Evolutionary conservation across 1,140 invertebrate species (phyloP).

Genomic region (Eulimnadia texana): DNA sequence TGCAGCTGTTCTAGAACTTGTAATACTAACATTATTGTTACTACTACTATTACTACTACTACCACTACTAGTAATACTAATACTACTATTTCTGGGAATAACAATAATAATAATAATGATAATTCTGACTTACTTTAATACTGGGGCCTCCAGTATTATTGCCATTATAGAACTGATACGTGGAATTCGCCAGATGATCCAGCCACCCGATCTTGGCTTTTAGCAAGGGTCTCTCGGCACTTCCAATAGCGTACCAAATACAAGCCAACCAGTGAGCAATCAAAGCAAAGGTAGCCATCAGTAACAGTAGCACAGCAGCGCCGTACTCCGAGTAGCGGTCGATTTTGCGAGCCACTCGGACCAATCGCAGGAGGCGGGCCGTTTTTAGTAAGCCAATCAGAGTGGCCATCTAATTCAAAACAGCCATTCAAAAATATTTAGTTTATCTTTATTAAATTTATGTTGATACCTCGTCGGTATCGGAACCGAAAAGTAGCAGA

Average conservation of each 20-base stretch:
- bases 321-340: slow-evolving; percentile 99
- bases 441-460: not conserved
- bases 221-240: slow-evolving; percentile 67
- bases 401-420: slow-evolving; percentile 71
- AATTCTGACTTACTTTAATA: slow-evolving; percentile 56
- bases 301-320: slow-evolving; percentile 82
- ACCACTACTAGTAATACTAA: too few species aligned
- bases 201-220: slow-evolving; percentile 77
- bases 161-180: slow-evolving; percentile 60
- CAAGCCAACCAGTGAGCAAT: slow-evolving; percentile 99
- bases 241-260: slow-evolving; percentile 97
- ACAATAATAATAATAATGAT: too few species aligned
- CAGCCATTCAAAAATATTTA: not conserved
- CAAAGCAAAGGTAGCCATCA: slow-evolving; percentile 95
- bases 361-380: slow-evolving; percentile 78
- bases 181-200: slow-evolving; percentile 80
- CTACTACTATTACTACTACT: too few species aligned
- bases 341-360: slow-evolving; percentile 90
- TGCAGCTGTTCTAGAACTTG: too few species aligned
- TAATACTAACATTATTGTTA: too few species aligned
- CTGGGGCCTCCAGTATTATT: slow-evolving; percentile 55
- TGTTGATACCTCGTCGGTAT: slow-evolving; percentile 94
- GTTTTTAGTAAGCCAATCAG: slow-evolving; percentile 94
- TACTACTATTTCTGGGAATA: too few species aligned
- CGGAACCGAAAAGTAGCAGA: slow-evolving; percentile 81